These are phyloP conservation scores for human (Homo sapiens) DNA, from an alignment of 2,113 vertebrate genomes.

Conservation along the genomic window DNA sequence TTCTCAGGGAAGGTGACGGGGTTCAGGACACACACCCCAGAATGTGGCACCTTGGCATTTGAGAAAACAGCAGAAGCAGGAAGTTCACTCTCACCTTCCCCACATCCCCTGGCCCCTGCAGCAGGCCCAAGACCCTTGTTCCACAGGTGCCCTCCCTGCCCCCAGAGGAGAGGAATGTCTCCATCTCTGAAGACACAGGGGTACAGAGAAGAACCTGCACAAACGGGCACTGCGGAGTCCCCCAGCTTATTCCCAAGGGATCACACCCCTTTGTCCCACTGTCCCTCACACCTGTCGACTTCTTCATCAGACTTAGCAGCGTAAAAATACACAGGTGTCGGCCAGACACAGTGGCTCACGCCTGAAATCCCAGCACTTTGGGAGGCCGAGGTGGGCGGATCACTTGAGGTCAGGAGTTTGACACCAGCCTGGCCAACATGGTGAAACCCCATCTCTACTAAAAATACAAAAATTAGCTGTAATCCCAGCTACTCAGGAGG, in stretches of 20 bases:
- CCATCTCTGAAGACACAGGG: neutral
- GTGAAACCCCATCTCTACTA: neutral
- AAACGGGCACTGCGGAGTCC: neutral
- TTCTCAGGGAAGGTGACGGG: neutral
- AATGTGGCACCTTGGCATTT: neutral
- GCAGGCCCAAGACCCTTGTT: too few relatives aligned
- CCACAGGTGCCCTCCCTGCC: too few relatives aligned
- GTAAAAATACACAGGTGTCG: neutral
- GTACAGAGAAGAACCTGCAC: neutral
- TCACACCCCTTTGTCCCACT: neutral
- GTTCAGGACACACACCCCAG: neutral
- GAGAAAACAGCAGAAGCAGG: neutral
- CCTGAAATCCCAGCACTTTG: neutral
- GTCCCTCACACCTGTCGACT: neutral
- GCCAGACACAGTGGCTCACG: neutral
- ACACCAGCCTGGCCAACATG: neutral
- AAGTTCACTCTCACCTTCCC: neutral
- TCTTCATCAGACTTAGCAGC: neutral
- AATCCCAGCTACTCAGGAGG: too few relatives aligned
- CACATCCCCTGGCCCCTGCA: neutral
- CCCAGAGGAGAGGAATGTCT: too few relatives aligned
- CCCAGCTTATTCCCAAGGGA: neutral
- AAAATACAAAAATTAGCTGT: too few relatives aligned
- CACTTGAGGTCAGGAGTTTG: neutral
- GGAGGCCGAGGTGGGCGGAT: neutral